phyloP scores from a whole-genome alignment of 2,113 vertebrate species.

The Phylloscopus whistleri region DNA sequence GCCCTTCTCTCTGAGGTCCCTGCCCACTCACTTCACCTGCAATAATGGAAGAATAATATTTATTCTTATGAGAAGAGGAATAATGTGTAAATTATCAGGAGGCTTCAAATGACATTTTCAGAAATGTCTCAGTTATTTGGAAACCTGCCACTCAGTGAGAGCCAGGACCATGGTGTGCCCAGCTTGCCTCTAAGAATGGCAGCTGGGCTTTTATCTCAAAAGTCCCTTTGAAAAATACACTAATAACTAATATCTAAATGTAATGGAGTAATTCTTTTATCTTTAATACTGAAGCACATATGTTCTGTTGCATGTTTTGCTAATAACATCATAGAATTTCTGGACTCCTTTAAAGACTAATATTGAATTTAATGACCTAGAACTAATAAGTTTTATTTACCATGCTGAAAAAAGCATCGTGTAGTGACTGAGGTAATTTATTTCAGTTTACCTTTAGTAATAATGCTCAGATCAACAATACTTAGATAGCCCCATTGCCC shows the following conservation, averaged over 20 bases:
- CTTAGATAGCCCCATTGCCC: background rate
- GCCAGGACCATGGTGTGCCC: background rate
- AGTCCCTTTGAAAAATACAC: background rate
- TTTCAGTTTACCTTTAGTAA: constrained; percentile 46
- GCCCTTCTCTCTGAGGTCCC: background rate
- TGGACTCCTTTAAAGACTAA: constrained; percentile 5
- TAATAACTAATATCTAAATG: constrained; percentile 11
- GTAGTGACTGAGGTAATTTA: constrained; percentile 7
- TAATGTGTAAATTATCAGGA: background rate
- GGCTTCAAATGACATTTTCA: background rate
- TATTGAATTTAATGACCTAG: constrained; percentile 41
- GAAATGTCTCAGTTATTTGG: constrained; percentile 4
- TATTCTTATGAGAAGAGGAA: background rate
- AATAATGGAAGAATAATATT: background rate
- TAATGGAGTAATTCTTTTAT: background rate
- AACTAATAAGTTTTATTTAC: constrained; percentile 63
- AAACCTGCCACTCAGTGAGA: background rate
- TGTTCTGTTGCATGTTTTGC: background rate
- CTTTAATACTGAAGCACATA: background rate
- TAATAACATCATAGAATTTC: constrained; percentile 8
- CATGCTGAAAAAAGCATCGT: background rate
- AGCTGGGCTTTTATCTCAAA: background rate
- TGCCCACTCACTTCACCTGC: background rate
- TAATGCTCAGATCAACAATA: background rate
- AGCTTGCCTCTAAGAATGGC: background rate